Base-by-base conservation (phyloP, 2,888 invertebrate genomes). In the Apamea crenata region DNA sequence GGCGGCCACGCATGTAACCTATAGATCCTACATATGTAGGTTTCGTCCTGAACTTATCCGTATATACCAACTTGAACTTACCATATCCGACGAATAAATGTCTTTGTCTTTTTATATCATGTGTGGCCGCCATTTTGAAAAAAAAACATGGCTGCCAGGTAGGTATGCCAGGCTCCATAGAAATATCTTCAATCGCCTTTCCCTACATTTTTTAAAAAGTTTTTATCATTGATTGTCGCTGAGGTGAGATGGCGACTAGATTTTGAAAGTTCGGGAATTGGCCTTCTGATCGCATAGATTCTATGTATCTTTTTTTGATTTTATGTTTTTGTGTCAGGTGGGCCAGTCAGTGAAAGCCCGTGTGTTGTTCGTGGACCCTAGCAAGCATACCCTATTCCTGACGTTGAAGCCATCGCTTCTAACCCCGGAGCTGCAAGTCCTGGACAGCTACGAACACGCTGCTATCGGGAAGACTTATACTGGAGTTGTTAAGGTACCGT, bases 401-500 rank as follows among this genome's bases (percentile, higher is more conserved):
- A 98, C 98, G 0, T 94, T 98, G 89, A 98, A 98, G 89, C 97
- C 97, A 6, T 97, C 97, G 5, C 97, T 98, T 18, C 92, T 98
- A 81, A 93, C 97, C 0, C 97, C 97, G 0, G 95, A 97, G 0
- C 91, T 97, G 3, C 96, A 96, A 29, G 93, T 97, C 56, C 93
- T 98, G 10, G 93, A 91, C 1, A 94, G 95, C 3, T 95, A 97
- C 70, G 92, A 97, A 0, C 94, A 97, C 16, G 97, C 97, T 0
- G 92, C 95, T 63, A 83, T 96, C 2, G 97, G 97, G 61, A 93
- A 95, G 44, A 92, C 94, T 0, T 97, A 97, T 91, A 97, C 97
- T 6, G 98, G 98, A 0, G 96, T 97, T 44, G 94, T 98, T 12
- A 94, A 96, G 91, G 97, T 97, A 74, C 14, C 4, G 21, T 21